Evolutionary conservation across 1,140 invertebrate species (phyloP), one percentile per base, ranked within the genome.

Genomic region (Globodera ellingtonae): DNA sequence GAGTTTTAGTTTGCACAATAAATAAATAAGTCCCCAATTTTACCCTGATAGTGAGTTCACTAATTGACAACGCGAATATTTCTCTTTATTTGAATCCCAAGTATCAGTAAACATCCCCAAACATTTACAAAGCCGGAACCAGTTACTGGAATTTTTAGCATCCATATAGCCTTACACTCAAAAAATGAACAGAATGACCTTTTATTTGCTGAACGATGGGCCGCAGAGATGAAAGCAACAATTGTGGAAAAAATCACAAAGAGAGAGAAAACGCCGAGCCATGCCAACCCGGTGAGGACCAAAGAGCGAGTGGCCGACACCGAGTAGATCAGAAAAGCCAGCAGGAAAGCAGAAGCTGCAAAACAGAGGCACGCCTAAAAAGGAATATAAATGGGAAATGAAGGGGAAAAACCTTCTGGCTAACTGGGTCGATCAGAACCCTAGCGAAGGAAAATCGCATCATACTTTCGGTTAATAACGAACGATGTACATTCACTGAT

Each of bases 201-300:
- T 62, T 85, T 82, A 46, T 75, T 86, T 10, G 78, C 44, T 52
- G 76, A 69, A 67, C 69, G 21, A 50, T 88, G 74, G 8, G 86
- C 75, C 10, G 78, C 74, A 71, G 72, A 85, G 46, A 79, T 59
- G 50, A 88, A 81, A 18, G 83, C 82, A 59, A 87, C 74, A 47
- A 88, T 75, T n/a, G 88, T 71, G 4, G 87, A 87, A 52, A 86
- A 72, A 15, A 82, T 78, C n/a, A 84, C 84, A 73, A 86, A 87
- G n/a, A 84, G 79, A 3, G 88, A 83, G 66, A 89, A 89, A 18
- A 88, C 83, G 9, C 85, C 73, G 18, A 89, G 71, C 87, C 87
- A 89, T 24, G 88, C 74, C 9, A 81, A 71, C 44, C 84, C 85
- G 13, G 85, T 86, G n/a, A 86, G 62, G 21, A 86, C 84, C 35